phyloP scores from a whole-genome alignment of 2,888 invertebrate species.

The Conops quadrifasciatus region DNA sequence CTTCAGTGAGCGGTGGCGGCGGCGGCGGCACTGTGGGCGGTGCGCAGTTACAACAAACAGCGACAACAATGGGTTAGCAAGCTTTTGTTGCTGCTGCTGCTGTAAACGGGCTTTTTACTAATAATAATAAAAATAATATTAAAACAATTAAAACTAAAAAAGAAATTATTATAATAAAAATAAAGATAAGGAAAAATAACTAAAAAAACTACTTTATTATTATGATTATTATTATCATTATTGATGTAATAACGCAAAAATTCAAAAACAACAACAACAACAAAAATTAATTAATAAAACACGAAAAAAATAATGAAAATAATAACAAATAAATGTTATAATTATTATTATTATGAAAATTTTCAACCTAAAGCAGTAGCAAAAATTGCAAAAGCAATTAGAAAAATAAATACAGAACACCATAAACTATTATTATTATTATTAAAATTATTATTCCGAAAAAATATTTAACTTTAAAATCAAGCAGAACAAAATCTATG shows the following conservation, averaged over 20 bases:
- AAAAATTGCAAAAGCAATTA: background rate
- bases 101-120: constrained; percentile 43
- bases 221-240: constrained; percentile 33
- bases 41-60: constrained; percentile 53
- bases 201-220: constrained; percentile 19
- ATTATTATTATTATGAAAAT: constrained; percentile 32
- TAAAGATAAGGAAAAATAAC: constrained; percentile 39
- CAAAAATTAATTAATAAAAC: no score
- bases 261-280: no score
- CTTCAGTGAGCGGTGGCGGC: constrained; percentile 40
- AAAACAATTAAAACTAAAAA: constrained; percentile 39
- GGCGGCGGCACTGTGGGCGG: constrained; percentile 43
- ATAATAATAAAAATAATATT: constrained; percentile 26
- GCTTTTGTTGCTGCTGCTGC: constrained; percentile 41
- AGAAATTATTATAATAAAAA: constrained; percentile 40
- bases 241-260: no score
- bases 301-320: no score
- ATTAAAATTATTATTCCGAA: no score
- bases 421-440: no score
- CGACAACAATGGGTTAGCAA: constrained; percentile 63
- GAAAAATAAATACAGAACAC: no score
- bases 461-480: no score
- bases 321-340: no score
- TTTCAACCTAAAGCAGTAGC: constrained; percentile 16
- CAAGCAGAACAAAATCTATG: no score